These are phyloP conservation scores for Syngnathus scovelli DNA, from an alignment of 2,113 vertebrate species.

Conservation along the genomic window DNA sequence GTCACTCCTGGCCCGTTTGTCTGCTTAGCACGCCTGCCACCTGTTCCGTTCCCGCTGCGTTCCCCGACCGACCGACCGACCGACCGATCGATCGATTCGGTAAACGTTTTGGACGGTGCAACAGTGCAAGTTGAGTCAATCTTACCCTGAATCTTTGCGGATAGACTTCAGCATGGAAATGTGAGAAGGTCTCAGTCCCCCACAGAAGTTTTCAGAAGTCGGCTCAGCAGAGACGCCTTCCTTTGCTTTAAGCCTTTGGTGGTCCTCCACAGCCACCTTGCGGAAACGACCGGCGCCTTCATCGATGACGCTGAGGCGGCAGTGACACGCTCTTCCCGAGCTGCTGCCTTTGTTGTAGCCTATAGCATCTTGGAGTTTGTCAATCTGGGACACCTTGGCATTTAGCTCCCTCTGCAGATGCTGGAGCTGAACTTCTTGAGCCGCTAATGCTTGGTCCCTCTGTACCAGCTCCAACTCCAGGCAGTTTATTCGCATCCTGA, in stretches of 20 bases:
- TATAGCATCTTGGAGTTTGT: conserved; percentile 76
- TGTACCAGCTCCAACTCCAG: conserved; percentile 66
- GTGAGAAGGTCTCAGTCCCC: conserved; percentile 35
- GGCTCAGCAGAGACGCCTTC: conserved; percentile 78
- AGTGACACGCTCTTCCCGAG: conserved; percentile 27
- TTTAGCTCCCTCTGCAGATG: conserved; percentile 67
- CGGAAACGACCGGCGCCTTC: conserved; percentile 70
- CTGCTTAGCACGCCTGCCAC: too few species aligned
- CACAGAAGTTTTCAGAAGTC: conserved; percentile 68
- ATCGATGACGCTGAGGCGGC: conserved; percentile 69
- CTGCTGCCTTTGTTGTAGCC: conserved; percentile 53
- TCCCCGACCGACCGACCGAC: too few species aligned
- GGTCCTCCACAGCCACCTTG: conserved; percentile 70
- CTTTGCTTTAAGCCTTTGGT: conserved; percentile 72
- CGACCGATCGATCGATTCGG: too few species aligned
- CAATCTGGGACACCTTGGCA: conserved; percentile 67
- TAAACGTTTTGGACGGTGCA: neutral
- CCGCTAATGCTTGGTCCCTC: conserved; percentile 54
- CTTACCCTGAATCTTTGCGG: conserved; percentile 70
- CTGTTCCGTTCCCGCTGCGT: too few species aligned
- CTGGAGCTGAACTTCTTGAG: conserved; percentile 57
- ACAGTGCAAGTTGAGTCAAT: neutral
- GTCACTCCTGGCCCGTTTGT: too few species aligned
- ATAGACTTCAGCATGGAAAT: conserved; percentile 45
- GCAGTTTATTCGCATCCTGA: conserved; percentile 54